Evolutionary conservation across 2,113 vertebrate genomes (phyloP).

Genomic region (Ceyx margarethae): DNA sequence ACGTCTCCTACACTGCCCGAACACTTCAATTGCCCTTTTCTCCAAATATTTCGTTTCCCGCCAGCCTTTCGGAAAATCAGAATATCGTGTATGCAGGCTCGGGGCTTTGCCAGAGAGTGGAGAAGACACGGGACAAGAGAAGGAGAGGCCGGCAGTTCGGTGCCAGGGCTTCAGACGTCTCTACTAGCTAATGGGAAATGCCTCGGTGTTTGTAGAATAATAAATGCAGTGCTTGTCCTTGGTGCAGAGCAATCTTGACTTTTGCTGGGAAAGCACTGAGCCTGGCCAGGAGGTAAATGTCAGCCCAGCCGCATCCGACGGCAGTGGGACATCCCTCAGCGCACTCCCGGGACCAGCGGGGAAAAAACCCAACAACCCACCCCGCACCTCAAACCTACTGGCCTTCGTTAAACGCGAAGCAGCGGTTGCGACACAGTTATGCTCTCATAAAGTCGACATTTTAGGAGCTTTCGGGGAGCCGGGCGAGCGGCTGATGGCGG

Average conservation of each 20-base stretch:
- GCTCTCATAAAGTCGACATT: conserved; percentile 77
- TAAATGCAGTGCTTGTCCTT: not conserved
- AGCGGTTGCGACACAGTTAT: not conserved
- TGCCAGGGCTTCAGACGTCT: not conserved
- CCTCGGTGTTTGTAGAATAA: not conserved
- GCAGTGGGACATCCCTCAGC: not conserved
- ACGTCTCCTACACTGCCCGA: not conserved
- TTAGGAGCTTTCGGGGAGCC: conserved; percentile 65
- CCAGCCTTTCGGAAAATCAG: not conserved
- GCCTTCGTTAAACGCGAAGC: not conserved
- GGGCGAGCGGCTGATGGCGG: conserved; percentile 69
- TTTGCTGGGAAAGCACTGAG: not conserved
- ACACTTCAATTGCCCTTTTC: not conserved
- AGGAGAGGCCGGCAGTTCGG: not conserved
- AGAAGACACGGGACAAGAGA: not conserved
- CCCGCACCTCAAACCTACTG: not conserved
- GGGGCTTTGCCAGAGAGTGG: not conserved
- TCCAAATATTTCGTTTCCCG: not conserved
- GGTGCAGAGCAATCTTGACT: not conserved
- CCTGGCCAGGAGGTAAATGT: not conserved
- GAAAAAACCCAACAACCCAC: not conserved
- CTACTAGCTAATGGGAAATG: not conserved
- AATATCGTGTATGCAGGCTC: not conserved
- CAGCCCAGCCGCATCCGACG: not conserved
- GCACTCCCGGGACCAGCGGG: fast-evolving